Conservation (phyloP, 2,797 vertebrate species). For the Melanotaenia boesemani region DNA sequence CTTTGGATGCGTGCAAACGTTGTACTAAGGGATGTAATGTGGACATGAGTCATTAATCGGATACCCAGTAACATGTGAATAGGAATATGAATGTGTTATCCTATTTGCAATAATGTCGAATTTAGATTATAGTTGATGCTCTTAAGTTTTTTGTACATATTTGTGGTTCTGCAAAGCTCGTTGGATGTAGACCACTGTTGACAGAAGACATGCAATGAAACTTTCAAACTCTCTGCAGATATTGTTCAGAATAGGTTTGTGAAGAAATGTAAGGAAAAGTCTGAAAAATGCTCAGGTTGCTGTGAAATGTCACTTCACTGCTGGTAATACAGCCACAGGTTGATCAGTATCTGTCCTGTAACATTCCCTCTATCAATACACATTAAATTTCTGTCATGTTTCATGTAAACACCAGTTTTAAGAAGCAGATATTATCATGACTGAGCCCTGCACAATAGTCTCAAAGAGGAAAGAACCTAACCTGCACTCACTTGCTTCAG, state of each 20-base stretch:
- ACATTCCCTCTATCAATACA: neutral
- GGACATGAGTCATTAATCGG: too few relatives aligned
- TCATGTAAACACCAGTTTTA: neutral
- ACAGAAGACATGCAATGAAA: neutral
- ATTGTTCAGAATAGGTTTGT: neutral
- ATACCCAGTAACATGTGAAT: neutral
- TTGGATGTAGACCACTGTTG: neutral
- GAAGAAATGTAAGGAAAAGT: constrained; percentile 2
- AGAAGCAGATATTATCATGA: neutral
- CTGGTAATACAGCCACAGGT: neutral
- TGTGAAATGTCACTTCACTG: neutral
- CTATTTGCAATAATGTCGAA: neutral
- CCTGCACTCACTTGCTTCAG: neutral
- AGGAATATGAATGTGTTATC: neutral
- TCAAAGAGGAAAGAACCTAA: neutral
- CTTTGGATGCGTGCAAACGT: neutral
- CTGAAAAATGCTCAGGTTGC: neutral
- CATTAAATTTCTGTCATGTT: neutral
- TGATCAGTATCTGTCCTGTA: neutral
- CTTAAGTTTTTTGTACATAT: neutral
- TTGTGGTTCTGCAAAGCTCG: neutral
- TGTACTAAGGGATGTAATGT: neutral
- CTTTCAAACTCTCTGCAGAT: neutral
- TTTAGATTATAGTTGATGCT: neutral
- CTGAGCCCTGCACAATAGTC: neutral